Percentiles rank a stretch among this genome's conserved stretches.
These are phyloP conservation scores for Amphipyra berbera DNA, from an alignment of 2,888 invertebrate genomes.

Conservation along the genomic window DNA sequence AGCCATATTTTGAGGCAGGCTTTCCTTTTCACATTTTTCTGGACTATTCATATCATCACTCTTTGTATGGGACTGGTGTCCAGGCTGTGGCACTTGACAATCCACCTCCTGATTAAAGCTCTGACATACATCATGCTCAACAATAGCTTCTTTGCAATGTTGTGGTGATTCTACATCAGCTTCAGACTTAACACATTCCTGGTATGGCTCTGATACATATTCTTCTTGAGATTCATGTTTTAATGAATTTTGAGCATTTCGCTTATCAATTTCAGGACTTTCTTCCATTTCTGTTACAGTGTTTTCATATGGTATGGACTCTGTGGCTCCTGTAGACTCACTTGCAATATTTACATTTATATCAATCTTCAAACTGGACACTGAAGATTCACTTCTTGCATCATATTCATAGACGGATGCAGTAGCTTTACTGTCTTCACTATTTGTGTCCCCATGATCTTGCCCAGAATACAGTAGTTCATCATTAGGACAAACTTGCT, in stretches of 20 bases:
- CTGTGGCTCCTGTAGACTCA: slow-evolving; percentile 64
- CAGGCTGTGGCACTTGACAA: slow-evolving; percentile 59
- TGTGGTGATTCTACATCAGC: slow-evolving; percentile 43
- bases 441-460: slow-evolving; percentile 79
- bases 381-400: slow-evolving; percentile 80
- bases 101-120: slow-evolving; percentile 69
- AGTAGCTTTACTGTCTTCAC: slow-evolving; percentile 82
- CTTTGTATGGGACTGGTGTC: slow-evolving; percentile 59
- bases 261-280: slow-evolving; percentile 56
- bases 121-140: slow-evolving; percentile 65
- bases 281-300: slow-evolving; percentile 54
- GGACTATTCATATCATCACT: slow-evolving; percentile 58
- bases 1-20: slow-evolving; percentile 69
- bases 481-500: slow-evolving; percentile 74
- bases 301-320: slow-evolving; percentile 55
- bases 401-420: slow-evolving; percentile 83
- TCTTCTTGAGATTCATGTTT: slow-evolving; percentile 69
- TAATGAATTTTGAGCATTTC: slow-evolving; percentile 52
- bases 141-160: slow-evolving; percentile 37
- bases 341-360: slow-evolving; percentile 70
- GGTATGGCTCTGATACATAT: slow-evolving; percentile 63
- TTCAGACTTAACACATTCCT: slow-evolving; percentile 58
- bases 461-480: slow-evolving; percentile 74
- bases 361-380: slow-evolving; percentile 82
- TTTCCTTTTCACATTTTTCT: slow-evolving; percentile 73